phyloP scores from a whole-genome alignment of 2,888 invertebrate genomes.

The Junonia oenone region DNA sequence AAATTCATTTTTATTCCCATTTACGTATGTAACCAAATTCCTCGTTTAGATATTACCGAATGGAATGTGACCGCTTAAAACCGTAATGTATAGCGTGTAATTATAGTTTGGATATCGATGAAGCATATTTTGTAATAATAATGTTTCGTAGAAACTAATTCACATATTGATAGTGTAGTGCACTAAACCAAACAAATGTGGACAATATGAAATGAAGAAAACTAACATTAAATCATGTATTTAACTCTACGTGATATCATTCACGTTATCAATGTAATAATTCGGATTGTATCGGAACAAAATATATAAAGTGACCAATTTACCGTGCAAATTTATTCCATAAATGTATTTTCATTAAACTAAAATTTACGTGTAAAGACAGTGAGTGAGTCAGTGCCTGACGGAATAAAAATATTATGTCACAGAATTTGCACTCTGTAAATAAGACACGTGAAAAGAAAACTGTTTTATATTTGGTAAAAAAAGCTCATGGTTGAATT shows the following conservation, averaged over 20 bases:
- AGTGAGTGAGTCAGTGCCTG: slow-evolving; percentile 36
- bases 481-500: slow-evolving; percentile 48
- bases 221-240: slow-evolving; percentile 3
- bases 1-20: slow-evolving; percentile 3
- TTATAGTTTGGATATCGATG: slow-evolving; percentile 52
- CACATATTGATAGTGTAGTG: slow-evolving; percentile 33
- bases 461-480: slow-evolving; percentile 44
- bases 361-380: not conserved
- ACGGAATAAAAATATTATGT: slow-evolving; percentile 20
- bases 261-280: not conserved
- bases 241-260: not conserved
- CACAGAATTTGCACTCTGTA: slow-evolving; percentile 35
- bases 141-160: slow-evolving; percentile 38
- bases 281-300: slow-evolving; percentile 16
- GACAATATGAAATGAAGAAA: slow-evolving; percentile 7
- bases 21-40: slow-evolving; percentile 5
- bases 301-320: slow-evolving; percentile 24
- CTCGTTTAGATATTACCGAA: slow-evolving; percentile 16
- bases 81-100: slow-evolving; percentile 47
- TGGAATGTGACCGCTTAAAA: slow-evolving; percentile 13
- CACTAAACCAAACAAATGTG: slow-evolving; percentile 24
- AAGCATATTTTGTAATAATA: slow-evolving; percentile 62
- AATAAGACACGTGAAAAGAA: slow-evolving; percentile 32
- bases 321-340: slow-evolving; percentile 17
- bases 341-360: slow-evolving; percentile 22